Conservation (phyloP, 2,113 vertebrate species). For the Zapus hudsonius region DNA sequence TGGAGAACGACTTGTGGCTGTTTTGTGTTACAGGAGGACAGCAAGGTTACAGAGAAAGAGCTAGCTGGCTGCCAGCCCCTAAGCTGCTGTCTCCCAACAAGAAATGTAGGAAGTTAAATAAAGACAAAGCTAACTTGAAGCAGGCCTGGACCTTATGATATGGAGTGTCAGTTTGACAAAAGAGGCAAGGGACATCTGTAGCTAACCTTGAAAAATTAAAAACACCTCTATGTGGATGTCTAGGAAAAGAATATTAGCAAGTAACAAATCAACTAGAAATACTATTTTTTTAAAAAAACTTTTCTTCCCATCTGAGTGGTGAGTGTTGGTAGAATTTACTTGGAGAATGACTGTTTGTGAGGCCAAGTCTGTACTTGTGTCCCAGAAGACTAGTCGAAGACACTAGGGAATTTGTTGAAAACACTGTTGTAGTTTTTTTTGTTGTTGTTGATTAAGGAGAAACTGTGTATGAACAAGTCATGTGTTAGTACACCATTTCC, state of each 20-base stretch:
- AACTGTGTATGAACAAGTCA: no score
- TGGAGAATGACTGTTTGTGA: neutral
- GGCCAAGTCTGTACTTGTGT: neutral
- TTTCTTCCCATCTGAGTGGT: neutral
- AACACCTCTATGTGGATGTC: neutral
- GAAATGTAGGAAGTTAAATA: neutral
- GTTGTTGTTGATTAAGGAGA: no score
- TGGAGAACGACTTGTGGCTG: neutral
- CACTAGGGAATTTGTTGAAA: neutral
- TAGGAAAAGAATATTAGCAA: neutral
- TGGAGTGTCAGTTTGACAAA: neutral
- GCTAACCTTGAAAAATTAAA: constrained; percentile 33
- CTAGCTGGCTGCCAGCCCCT: neutral
- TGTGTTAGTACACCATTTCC: no score
- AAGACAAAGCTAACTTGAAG: neutral
- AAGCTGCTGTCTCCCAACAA: neutral
- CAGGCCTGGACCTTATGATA: neutral
- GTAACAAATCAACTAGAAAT: neutral
- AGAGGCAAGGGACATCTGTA: neutral
- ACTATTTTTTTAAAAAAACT: neutral
- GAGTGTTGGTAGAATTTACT: neutral
- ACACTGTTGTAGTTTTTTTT: no score
- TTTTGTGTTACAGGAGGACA: neutral
- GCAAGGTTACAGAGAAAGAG: neutral
- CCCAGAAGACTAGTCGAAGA: neutral